Evolutionary conservation across 2,888 invertebrate species (phyloP).

Genomic region (Dendrolimus houi): DNA sequence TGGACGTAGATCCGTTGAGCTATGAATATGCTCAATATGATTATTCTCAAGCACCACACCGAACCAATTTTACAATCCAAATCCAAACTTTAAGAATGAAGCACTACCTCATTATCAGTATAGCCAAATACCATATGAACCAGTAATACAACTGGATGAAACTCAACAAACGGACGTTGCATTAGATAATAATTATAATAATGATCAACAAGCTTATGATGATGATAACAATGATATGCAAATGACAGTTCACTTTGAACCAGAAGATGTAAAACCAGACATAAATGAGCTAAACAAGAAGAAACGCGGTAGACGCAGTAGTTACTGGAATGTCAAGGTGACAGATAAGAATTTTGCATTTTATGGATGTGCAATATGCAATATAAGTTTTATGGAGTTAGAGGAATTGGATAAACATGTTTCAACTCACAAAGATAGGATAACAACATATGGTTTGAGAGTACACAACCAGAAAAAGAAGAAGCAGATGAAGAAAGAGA

Average conservation of each 20-base stretch:
- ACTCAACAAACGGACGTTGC: not conserved
- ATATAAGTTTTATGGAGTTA: conserved; percentile 40
- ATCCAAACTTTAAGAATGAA: conserved; percentile 6
- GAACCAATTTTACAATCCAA: conserved; percentile 6
- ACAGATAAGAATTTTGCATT: conserved; percentile 49
- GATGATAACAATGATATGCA: not conserved
- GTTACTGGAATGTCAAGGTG: conserved; percentile 55
- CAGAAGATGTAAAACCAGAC: conserved; percentile 9
- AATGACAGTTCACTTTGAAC: conserved; percentile 4
- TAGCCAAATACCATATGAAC: not conserved
- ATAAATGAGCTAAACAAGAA: conserved; percentile 21
- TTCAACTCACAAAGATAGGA: conserved; percentile 47
- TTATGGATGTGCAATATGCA: conserved; percentile 58
- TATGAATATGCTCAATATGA: conserved; percentile 33
- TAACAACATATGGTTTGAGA: conserved; percentile 58
- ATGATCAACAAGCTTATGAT: not conserved
- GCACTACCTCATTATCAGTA: conserved; percentile 3
- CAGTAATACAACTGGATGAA: not conserved
- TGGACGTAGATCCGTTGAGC: conserved; percentile 49
- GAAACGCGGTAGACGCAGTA: conserved; percentile 33
- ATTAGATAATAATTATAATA: not conserved
- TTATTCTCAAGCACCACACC: conserved; percentile 11
- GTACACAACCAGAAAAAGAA: conserved; percentile 46
- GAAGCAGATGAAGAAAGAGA: conserved; percentile 45
- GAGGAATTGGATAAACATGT: conserved; percentile 53